These are phyloP conservation scores for chimpanzee (Pan troglodytes) DNA, from an alignment of 2,113 vertebrate genomes.

Conservation along the genomic window NHGRI_mPanTro3-v2.1_pri NC_072416.2:45384501-45385000, in stretches of 20 bases:
- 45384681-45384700: constrained; percentile 16
- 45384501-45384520: background rate
- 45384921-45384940: background rate
- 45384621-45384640: constrained; percentile 77
- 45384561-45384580: constrained; percentile 50
- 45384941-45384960: background rate
- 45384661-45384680: constrained; percentile 58
- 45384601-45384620: constrained; percentile 49
- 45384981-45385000: background rate
- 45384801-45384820: background rate
- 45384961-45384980: background rate
- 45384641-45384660: constrained; percentile 78
- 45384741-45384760: background rate
- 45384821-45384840: background rate
- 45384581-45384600: constrained; percentile 73
- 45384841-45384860: background rate
- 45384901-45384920: background rate
- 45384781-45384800: background rate
- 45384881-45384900: background rate
- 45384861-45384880: background rate
- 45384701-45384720: background rate
- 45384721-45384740: background rate
- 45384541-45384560: constrained; percentile 30
- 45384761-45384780: background rate
- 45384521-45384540: constrained; percentile 24